A percentile compares a stretch with the other conserved stretches of the same genome.
phyloP scores from a whole-genome alignment of 2,797 vertebrate genomes.

The Poeciliopsis turneri region DNA sequence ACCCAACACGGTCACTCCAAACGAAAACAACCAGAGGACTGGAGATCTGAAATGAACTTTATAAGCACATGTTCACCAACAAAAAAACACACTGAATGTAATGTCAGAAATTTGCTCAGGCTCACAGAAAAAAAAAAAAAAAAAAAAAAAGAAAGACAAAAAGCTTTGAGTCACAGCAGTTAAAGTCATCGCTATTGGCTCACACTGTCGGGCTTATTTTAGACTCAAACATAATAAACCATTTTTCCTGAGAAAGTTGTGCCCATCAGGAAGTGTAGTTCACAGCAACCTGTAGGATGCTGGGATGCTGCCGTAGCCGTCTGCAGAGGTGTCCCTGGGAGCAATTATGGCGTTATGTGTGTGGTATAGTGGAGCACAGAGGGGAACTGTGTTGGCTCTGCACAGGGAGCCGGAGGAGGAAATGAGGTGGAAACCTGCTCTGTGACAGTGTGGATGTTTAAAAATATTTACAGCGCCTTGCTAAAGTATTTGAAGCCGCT shows the following conservation, averaged over 20 bases:
- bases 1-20: neutral
- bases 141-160: neutral
- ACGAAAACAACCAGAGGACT: neutral
- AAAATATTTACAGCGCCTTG: neutral
- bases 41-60: constrained; percentile 1
- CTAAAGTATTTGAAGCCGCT: neutral
- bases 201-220: neutral
- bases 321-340: constrained; percentile 14
- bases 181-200: neutral
- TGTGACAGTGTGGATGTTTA: neutral
- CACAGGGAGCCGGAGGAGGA: neutral
- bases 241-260: constrained; percentile 3
- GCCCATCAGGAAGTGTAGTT: neutral
- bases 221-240: neutral
- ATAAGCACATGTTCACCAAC: neutral
- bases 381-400: neutral
- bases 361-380: neutral
- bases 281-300: constrained; percentile 6
- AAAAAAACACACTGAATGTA: neutral
- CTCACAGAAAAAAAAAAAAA: neutral
- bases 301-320: neutral
- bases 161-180: neutral
- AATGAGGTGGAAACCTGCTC: neutral
- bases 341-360: constrained; percentile 13
- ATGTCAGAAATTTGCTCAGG: neutral